Evolutionary conservation across 2,113 vertebrate species (phyloP), one percentile per base, ranked within the genome.

Genomic region (Pontoporia blainvillei): DNA sequence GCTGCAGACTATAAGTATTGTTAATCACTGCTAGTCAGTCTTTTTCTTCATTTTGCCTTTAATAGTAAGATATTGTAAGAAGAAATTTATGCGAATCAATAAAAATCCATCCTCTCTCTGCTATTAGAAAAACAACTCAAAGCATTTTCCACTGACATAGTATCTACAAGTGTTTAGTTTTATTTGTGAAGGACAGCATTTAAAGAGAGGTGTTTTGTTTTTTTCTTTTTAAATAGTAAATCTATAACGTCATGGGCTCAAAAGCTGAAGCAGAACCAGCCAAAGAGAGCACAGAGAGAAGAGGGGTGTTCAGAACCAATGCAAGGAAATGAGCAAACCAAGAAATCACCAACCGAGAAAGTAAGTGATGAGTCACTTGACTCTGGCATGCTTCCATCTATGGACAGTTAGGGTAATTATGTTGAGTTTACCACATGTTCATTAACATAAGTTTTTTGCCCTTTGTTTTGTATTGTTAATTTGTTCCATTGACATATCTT

Each of bases 181-280:
- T 69, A 3, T n/a, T 17, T 71, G 52, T 72, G 39, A 73, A 67
- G 61, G 31, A 27, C 7, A 54, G 25, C 79, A 36, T 86, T 23
- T 62, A 44, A 86, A 86, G 36, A 67, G 62, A 49, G 6, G 82
- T 31, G 2, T 76, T n/a, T 95, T 25, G 82, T 7, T 81, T 89
- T 97, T 61, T 87, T 97, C 83, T 96, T 96, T 76, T 27, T 79
- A 31, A 66, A 23, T 95, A 99, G 98, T 96, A 99, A 99, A 96
- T 97, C 96, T 27, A 69, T 99, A 96, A 99, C 99, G 41, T 99
- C 99, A 21, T 99, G 99, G 99, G 99, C 99, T 61, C 99, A 99
- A 91, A 99, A 99, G 94, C 97, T 99, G 97, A 99, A 99, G 97
- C 98, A 98, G 97, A 99, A 96, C 92, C 98, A 98, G 31, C 98